Conservation (phyloP, 2,797 vertebrate species). For the Microctenopoma stevenorrisi region DNA sequence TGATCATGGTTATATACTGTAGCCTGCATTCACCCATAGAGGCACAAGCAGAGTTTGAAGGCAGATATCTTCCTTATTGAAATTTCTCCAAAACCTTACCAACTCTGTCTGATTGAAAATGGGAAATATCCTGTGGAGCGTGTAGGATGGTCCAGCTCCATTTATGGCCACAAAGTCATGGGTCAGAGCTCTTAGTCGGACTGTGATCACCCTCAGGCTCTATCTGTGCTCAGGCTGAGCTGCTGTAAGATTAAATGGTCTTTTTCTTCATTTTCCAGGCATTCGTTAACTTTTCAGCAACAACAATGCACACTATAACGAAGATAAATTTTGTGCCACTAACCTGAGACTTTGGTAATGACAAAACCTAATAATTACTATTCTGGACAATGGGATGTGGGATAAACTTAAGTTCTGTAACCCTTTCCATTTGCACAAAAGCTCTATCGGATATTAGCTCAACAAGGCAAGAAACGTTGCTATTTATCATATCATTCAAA, state of each 20-base stretch:
- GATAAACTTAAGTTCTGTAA: neutral
- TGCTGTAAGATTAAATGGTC: slow-evolving; percentile 6
- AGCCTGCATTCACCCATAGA: too few species aligned
- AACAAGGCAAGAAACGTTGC: too few species aligned
- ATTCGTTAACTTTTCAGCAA: slow-evolving; percentile 13
- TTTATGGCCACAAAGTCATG: slow-evolving; percentile 59
- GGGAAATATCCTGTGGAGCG: slow-evolving; percentile 2
- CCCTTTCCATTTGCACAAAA: too few species aligned
- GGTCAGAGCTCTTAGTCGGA: slow-evolving; percentile 40
- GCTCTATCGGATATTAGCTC: neutral
- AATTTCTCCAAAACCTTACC: too few species aligned
- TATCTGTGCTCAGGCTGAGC: slow-evolving; percentile 22
- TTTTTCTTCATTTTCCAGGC: slow-evolving; percentile 26
- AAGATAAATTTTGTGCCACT: neutral
- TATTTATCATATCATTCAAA: neutral
- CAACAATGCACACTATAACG: neutral
- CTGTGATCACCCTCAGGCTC: slow-evolving; percentile 43
- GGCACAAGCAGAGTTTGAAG: too few species aligned
- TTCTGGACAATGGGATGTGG: neutral
- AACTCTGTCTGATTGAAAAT: slow-evolving; percentile 11
- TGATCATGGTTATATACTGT: too few species aligned
- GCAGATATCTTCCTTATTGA: too few species aligned
- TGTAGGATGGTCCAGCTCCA: slow-evolving; percentile 36
- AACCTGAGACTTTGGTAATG: neutral
- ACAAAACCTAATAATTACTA: too few species aligned